A percentile compares a stretch with the other conserved stretches of the same genome.
Conservation (phyloP, 2,888 invertebrate species). For the Embidobia sp. region DNA sequence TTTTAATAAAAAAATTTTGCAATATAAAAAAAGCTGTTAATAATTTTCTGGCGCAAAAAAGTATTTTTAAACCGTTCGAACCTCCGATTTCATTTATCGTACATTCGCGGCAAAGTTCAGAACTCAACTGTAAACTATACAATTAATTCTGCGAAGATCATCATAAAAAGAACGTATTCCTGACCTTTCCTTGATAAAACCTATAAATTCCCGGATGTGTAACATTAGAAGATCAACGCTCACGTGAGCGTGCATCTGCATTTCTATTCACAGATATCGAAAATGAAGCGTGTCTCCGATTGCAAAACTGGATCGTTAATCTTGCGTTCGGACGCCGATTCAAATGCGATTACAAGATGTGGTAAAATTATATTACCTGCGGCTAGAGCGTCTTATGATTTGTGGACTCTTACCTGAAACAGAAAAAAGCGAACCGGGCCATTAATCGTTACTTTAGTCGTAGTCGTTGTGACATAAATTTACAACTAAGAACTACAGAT, state of each 20-base stretch:
- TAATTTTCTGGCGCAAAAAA: too few relatives aligned
- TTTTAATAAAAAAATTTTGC: too few relatives aligned
- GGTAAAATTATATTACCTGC: slow-evolving; percentile 59
- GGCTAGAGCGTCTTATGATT: slow-evolving; percentile 54
- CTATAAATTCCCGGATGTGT: too few relatives aligned
- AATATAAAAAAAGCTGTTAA: too few relatives aligned
- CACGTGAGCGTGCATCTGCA: not conserved
- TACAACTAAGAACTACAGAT: slow-evolving; percentile 51
- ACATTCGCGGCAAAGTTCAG: too few relatives aligned
- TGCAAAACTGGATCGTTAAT: slow-evolving; percentile 60
- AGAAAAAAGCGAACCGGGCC: slow-evolving; percentile 49
- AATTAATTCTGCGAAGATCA: too few relatives aligned
- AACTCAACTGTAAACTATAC: too few relatives aligned
- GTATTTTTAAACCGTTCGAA: too few relatives aligned
- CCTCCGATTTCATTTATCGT: too few relatives aligned
- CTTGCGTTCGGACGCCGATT: slow-evolving; percentile 49
- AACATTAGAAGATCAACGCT: too few relatives aligned
- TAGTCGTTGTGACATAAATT: slow-evolving; percentile 46
- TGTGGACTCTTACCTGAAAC: slow-evolving; percentile 65
- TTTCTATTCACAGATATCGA: slow-evolving; percentile 50
- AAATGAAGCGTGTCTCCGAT: slow-evolving; percentile 57
- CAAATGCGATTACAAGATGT: slow-evolving; percentile 63
- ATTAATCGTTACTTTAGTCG: slow-evolving; percentile 47
- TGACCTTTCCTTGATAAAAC: too few relatives aligned
- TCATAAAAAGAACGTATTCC: too few relatives aligned